Evolutionary conservation across 2,113 vertebrate species (phyloP).

Genomic region (Probosciger aterrimus): DNA sequence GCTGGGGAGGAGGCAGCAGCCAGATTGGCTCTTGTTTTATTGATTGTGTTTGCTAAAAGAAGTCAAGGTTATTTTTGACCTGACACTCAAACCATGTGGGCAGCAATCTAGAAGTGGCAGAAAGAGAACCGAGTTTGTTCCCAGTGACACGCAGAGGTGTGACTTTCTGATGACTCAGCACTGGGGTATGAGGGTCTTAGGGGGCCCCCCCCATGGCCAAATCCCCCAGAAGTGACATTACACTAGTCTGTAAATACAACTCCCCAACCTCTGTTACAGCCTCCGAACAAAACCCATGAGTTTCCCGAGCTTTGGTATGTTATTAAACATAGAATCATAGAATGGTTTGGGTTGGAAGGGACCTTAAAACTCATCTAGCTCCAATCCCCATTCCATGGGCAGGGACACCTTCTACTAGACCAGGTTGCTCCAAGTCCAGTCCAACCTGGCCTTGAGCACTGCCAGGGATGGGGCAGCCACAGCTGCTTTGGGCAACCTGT

Average conservation of each 20-base stretch:
- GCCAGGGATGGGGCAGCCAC: not conserved
- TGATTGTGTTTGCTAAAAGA: slow-evolving; percentile 51
- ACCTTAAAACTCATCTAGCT: not conserved
- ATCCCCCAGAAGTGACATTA: not conserved
- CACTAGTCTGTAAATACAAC: not conserved
- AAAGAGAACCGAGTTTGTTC: not conserved
- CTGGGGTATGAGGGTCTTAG: not conserved
- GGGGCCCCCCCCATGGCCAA: not conserved
- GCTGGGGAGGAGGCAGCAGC: not conserved
- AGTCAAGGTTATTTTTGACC: slow-evolving; percentile 51
- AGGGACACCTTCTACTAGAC: not conserved
- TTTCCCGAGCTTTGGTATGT: not conserved
- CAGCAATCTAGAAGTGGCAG: not conserved
- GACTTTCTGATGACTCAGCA: not conserved
- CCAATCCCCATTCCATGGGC: not conserved
- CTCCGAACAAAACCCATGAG: not conserved
- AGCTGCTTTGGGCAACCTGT: not conserved
- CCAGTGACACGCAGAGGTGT: not conserved
- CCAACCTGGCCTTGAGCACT: not conserved
- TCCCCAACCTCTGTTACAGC: not conserved
- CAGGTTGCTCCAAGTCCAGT: not conserved
- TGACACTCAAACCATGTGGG: slow-evolving; percentile 12
- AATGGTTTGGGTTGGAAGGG: not conserved
- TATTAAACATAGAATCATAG: not conserved
- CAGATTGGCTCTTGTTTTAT: slow-evolving; percentile 56